Base-by-base conservation (phyloP, 2,113 vertebrate genomes). In the Tonatia bakeri region DNA sequence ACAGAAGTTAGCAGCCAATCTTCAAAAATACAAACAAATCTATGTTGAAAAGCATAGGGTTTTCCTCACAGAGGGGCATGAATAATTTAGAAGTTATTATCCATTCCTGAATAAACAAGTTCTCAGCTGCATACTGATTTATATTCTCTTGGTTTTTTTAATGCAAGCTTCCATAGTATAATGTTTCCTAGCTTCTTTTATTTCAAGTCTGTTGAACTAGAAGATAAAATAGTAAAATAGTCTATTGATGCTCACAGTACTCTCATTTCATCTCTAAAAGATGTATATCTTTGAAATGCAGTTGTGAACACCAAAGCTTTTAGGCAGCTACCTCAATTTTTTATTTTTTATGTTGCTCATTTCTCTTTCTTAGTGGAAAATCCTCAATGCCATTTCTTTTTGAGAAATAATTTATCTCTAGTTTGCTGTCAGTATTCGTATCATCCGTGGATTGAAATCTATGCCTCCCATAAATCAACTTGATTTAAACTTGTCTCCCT, bases 41-140 rank as follows among this genome's bases (percentile, higher is more conserved):
- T 77, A 31, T 64, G 24, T 50, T 93, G 54, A 92, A 95, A 96
- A 56, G 28, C 45, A 77, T 26, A 6, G 40, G 20, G 1, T 17
- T 81, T 93, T 75, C n/a, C 72, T 80, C 70, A 52, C 36, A 80
- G 15, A 43, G 19, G 28, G 73, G 1, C 47, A 77, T 95, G 91
- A 89, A 94, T 93, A 95, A 96, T 90, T 95, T 84, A 96, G 64
- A 90, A 95, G 69, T 87, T 87, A 87, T 50, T 61, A 52, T 70
- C 40, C 33, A 50, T n/a, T 81, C 36, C 38, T 64, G n/a, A 84
- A 91, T 91, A 89, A 77, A 43, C 72, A 84, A 65, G 76, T 26
- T 7, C 7, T 87, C 31, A 75, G 54, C 15, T 26, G 15, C 38
- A 47, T 15, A 76, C 36, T 69, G 69, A 93, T 90, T 97, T 92